Conservation (phyloP, 2,113 vertebrate genomes). For the Mus spicilegus region DNA sequence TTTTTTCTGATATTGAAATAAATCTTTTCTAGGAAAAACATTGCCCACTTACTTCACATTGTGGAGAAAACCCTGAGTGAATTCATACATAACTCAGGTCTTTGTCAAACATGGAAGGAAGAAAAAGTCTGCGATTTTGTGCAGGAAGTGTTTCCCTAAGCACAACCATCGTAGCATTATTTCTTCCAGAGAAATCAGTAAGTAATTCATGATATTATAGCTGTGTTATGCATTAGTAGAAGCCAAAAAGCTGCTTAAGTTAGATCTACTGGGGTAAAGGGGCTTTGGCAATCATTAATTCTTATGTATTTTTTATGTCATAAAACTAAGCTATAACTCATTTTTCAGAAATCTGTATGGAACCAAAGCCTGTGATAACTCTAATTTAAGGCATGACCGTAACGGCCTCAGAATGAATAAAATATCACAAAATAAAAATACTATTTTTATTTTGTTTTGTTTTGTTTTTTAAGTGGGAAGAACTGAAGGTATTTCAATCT, state of each 20-base stretch:
- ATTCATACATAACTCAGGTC: not conserved
- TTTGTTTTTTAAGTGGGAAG: not conserved
- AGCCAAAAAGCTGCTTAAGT: not conserved
- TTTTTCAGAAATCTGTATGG: slow-evolving; percentile 26
- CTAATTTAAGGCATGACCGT: not conserved
- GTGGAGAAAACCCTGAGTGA: not conserved
- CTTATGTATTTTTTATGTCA: not conserved
- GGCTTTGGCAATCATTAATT: not conserved
- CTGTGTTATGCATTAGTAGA: not conserved
- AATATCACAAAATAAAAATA: not conserved
- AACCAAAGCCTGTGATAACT: not conserved
- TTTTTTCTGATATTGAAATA: too few species aligned
- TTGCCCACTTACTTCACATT: not conserved
- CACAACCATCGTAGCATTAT: not conserved
- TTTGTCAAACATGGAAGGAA: not conserved
- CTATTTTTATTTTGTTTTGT: not conserved
- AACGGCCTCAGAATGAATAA: not conserved
- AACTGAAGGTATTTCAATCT: not conserved
- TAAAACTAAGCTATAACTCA: not conserved
- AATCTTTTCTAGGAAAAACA: too few species aligned
- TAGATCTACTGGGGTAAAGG: not conserved
- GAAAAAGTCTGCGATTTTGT: not conserved
- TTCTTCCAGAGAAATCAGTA: slow-evolving; percentile 8
- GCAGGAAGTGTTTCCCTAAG: not conserved
- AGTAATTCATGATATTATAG: slow-evolving; percentile 28